phyloP scores from a whole-genome alignment of 2,888 invertebrate genomes.

The Boloria selene region DNA sequence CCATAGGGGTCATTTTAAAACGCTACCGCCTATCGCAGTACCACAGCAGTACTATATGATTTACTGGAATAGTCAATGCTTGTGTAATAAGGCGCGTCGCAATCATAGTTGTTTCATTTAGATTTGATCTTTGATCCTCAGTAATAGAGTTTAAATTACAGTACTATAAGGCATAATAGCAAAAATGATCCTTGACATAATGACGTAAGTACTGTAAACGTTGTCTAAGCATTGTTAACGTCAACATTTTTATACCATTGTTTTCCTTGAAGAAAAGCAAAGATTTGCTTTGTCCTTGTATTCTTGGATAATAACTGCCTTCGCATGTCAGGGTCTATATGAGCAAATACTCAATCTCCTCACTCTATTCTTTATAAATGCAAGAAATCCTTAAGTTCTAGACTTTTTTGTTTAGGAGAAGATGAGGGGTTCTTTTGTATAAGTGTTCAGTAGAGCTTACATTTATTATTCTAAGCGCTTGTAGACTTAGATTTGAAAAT shows the following conservation, averaged over 20 bases:
- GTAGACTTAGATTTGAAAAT: no score
- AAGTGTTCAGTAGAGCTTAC: no score
- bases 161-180: slow-evolving; percentile 26
- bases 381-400: no score
- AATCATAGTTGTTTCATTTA: slow-evolving; percentile 18
- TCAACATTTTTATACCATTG: slow-evolving; percentile 30
- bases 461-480: no score
- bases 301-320: slow-evolving; percentile 3
- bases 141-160: slow-evolving; percentile 31
- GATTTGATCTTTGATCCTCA: slow-evolving; percentile 26
- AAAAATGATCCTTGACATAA: slow-evolving; percentile 44
- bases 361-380: no score
- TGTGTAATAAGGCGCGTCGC: slow-evolving; percentile 32
- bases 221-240: slow-evolving; percentile 26
- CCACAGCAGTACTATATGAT: slow-evolving; percentile 10
- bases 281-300: slow-evolving; percentile 15
- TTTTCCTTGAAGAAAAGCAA: slow-evolving; percentile 29
- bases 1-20: slow-evolving; percentile 11
- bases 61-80: slow-evolving; percentile 26
- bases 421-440: no score
- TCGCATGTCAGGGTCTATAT: slow-evolving; percentile 11
- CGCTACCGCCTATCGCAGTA: no score
- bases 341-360: neutral
- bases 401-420: no score
- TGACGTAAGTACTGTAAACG: slow-evolving; percentile 32